Percentiles rank a stretch among this genome's conserved stretches.
phyloP scores from a whole-genome alignment of 2,113 vertebrate genomes.

The Scytalopus superciliaris region DNA sequence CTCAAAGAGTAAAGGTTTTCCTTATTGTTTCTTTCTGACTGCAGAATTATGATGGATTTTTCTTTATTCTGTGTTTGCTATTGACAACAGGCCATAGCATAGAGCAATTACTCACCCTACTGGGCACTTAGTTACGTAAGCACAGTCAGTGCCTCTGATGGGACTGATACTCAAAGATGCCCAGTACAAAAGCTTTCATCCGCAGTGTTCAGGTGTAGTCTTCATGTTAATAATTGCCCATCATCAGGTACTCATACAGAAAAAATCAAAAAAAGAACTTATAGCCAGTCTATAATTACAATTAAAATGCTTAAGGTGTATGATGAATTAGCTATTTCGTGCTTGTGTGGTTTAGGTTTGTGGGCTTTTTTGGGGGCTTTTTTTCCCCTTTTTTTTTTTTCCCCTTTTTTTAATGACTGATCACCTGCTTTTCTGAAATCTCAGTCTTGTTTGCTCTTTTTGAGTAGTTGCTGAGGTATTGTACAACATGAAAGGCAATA shows the following conservation, averaged over 20 bases:
- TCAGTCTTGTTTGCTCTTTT: background rate
- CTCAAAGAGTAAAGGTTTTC: background rate
- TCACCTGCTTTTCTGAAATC: background rate
- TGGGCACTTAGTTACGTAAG: conserved; percentile 1
- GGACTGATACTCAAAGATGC: background rate
- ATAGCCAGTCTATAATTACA: background rate
- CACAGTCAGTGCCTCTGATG: background rate
- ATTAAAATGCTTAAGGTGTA: background rate
- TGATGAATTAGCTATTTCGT: background rate
- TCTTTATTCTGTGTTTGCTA: background rate
- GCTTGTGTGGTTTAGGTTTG: background rate
- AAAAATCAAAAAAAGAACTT: background rate
- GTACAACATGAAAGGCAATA: background rate
- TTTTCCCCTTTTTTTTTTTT: background rate
- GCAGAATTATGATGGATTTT: background rate
- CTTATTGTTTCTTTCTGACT: background rate
- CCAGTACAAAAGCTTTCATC: background rate
- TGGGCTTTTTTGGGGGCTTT: rapidly evolving
- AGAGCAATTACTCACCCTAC: conserved; percentile 53
- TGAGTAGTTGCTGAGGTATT: background rate
- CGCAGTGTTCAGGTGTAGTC: background rate
- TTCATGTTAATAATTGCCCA: background rate
- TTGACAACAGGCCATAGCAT: background rate
- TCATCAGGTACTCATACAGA: background rate
- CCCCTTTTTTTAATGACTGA: rapidly evolving